These are phyloP conservation scores for Laspeyria flexula DNA, from an alignment of 2,888 invertebrate genomes.

Conservation along the genomic window DNA sequence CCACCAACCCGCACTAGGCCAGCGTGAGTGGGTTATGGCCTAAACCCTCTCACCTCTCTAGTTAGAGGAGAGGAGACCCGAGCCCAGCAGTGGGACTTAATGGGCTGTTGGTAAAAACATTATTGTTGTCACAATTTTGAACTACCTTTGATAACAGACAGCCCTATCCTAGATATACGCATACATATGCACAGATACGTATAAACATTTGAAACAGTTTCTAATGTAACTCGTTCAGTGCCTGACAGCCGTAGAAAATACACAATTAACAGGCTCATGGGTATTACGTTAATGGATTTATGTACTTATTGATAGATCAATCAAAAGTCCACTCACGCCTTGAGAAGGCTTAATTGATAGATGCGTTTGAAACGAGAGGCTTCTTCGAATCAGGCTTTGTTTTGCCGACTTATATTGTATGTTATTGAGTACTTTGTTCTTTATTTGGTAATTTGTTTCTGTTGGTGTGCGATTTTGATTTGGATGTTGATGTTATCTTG, in stretches of 20 bases:
- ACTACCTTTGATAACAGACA: too few relatives aligned
- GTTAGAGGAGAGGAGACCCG: too few relatives aligned
- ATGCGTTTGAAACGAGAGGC: conserved; percentile 59
- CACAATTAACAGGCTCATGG: conserved; percentile 76
- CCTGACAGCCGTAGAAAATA: conserved; percentile 74
- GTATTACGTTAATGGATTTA: conserved; percentile 82
- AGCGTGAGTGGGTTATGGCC: too few relatives aligned
- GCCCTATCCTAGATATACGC: too few relatives aligned
- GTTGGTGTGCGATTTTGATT: background rate
- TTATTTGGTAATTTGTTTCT: background rate
- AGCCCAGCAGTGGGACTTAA: too few relatives aligned
- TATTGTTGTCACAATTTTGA: too few relatives aligned
- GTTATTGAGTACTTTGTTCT: conserved; percentile 9
- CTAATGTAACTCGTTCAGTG: conserved; percentile 18
- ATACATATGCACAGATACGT: conserved; percentile 1
- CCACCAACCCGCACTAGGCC: too few relatives aligned
- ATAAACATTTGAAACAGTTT: conserved; percentile 22
- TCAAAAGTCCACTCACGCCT: conserved; percentile 71
- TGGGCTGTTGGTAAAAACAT: too few relatives aligned
- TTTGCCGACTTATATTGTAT: conserved; percentile 45
- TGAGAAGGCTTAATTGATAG: conserved; percentile 71
- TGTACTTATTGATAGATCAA: conserved; percentile 84
- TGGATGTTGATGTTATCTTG: too few relatives aligned
- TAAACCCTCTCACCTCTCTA: too few relatives aligned
- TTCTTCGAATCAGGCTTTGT: conserved; percentile 51